A percentile compares a stretch with the other conserved stretches of the same genome.
Evolutionary conservation across 1,140 invertebrate species (phyloP).

Genomic region (Microplitis demolitor): DNA sequence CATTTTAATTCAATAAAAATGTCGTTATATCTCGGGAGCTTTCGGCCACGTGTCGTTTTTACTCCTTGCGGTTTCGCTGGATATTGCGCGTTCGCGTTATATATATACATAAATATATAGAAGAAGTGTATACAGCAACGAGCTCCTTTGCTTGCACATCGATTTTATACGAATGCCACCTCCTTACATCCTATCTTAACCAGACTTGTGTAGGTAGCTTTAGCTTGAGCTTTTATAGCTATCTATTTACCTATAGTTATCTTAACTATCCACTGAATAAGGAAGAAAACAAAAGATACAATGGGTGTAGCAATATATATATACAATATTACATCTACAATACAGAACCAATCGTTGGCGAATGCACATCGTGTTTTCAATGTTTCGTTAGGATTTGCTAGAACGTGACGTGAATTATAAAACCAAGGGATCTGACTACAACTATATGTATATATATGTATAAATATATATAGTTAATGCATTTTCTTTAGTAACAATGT

Average conservation of each 20-base stretch:
- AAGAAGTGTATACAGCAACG: neutral
- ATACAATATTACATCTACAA: neutral
- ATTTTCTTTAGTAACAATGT: too few relatives aligned
- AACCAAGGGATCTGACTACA: too few relatives aligned
- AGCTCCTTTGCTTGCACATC: neutral
- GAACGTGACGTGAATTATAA: neutral
- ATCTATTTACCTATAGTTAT: neutral
- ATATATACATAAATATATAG: neutral
- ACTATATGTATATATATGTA: too few relatives aligned
- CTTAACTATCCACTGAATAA: neutral
- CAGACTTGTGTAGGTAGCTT: too few relatives aligned
- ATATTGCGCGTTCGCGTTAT: neutral
- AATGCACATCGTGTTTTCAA: neutral
- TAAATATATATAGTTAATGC: too few relatives aligned
- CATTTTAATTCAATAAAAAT: neutral
- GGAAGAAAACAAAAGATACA: neutral
- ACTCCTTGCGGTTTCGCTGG: neutral
- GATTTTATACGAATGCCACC: neutral
- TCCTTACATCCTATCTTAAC: too few relatives aligned
- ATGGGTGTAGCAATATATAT: neutral
- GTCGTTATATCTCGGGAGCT: neutral
- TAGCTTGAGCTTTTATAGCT: too few relatives aligned
- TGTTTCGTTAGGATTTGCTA: neutral
- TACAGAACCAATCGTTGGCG: too few relatives aligned
- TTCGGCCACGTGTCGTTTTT: neutral